Base-by-base conservation (phyloP, 1,140 invertebrate genomes). In the Lanistes nyassanus region DNA sequence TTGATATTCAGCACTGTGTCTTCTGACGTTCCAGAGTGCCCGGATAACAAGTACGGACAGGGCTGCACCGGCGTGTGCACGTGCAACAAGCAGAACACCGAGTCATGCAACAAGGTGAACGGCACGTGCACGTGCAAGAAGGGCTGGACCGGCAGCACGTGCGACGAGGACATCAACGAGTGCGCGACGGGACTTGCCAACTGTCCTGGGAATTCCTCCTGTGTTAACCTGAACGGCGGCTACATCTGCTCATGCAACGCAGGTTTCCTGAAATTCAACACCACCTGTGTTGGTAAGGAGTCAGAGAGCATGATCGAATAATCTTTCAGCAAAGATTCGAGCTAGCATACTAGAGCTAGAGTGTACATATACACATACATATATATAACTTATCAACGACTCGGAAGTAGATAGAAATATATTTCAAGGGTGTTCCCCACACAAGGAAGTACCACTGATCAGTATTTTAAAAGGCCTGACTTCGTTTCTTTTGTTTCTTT, bases 141-240 rank as follows among this genome's bases (percentile, higher is more conserved):
- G 6, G 72, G 62, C 42, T 81, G 80, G 80, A 76, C 34, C 29
- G 80, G 80, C 3, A 53, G 58, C 19, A 93, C 94, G 75, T 98
- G 97, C 84, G 96, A 95, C 0, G 93, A 96, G 84, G 96, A 98
- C 84, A 95, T 98, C 76, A 92, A 98, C 86, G 97, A 98, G 89
- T 98, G 97, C 87, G 93, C 95, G 0, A 29, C 7, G 0, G 31
- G 26, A 34, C 0, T 2, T n/a, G 36, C 5, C 60, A 62, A 29
- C 5, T 77, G 70, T 23, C 53, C 39, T 3, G 31, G 69, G 21
- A 56, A 37, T 34, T 39, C 60, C 3, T n/a, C 13, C 29, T 78
- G 76, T 42, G 3, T 21, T 4, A 75, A 78, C 56, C 23, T 29
- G 1, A n/a, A 55, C 9, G 74, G 74, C 31, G 51, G 31, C 26